Evolutionary conservation across 2,888 invertebrate genomes (phyloP).

Genomic region (Augochlorella aurata): DNA sequence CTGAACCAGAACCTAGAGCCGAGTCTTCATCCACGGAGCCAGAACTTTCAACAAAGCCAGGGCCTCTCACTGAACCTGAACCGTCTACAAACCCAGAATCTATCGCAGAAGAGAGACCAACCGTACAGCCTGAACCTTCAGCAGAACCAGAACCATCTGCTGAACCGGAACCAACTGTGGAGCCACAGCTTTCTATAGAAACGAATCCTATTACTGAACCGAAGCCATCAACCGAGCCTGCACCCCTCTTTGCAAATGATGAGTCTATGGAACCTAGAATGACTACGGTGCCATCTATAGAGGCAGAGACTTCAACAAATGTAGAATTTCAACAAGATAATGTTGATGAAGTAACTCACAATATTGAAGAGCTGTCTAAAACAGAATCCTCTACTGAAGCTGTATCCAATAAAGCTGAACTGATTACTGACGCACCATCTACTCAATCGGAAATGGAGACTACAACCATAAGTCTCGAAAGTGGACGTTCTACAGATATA

Average conservation of each 20-base stretch:
- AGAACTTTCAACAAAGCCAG: slow-evolving; percentile 55
- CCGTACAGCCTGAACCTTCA: slow-evolving; percentile 41
- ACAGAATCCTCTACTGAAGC: slow-evolving; percentile 43
- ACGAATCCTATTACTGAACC: slow-evolving; percentile 63
- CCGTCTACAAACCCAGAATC: slow-evolving; percentile 58
- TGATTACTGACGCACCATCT: slow-evolving; percentile 48
- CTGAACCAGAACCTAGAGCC: slow-evolving; percentile 61
- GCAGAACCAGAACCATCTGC: slow-evolving; percentile 70
- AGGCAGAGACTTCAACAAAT: slow-evolving; percentile 69
- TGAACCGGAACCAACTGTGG: slow-evolving; percentile 39
- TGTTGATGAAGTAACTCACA: slow-evolving; percentile 14
- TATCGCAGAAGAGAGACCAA: slow-evolving; percentile 21
- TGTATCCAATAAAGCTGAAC: slow-evolving; percentile 64
- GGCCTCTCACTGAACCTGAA: slow-evolving; percentile 62
- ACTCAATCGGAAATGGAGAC: slow-evolving; percentile 23
- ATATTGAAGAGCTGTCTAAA: slow-evolving; percentile 57
- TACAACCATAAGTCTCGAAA: slow-evolving; percentile 62
- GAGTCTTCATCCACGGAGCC: slow-evolving; percentile 59
- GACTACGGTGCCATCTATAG: slow-evolving; percentile 50
- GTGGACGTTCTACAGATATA: slow-evolving; percentile 18
- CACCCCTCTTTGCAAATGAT: slow-evolving; percentile 62
- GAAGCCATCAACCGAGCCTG: slow-evolving; percentile 63
- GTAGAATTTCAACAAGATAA: slow-evolving; percentile 68
- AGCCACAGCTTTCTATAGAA: slow-evolving; percentile 58
- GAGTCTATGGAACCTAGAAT: slow-evolving; percentile 61